Evolutionary conservation across 2,797 vertebrate genomes (phyloP).

Genomic region (Microcaecilia unicolor): DNA sequence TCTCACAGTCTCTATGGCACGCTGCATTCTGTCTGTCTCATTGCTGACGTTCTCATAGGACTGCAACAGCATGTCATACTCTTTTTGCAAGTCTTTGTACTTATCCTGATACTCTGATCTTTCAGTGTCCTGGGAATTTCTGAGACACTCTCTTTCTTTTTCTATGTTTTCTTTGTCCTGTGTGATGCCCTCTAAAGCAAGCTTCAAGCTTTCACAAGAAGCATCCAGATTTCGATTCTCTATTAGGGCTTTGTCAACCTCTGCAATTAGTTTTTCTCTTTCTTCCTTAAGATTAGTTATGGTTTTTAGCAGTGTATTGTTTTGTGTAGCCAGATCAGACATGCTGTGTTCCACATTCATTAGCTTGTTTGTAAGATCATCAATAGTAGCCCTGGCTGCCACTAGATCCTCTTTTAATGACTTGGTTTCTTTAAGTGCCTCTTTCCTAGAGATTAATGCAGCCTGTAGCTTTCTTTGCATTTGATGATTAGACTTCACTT

Average conservation of each 20-base stretch:
- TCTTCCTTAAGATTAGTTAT: conserved; percentile 54
- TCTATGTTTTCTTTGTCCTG: conserved; percentile 69
- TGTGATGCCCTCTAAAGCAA: conserved; percentile 65
- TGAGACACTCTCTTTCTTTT: conserved; percentile 58
- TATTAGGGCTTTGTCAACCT: conserved; percentile 65
- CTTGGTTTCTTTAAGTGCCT: conserved; percentile 79
- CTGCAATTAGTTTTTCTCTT: conserved; percentile 63
- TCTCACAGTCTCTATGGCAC: conserved; percentile 71
- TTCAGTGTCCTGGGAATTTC: conserved; percentile 47
- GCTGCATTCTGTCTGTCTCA: conserved; percentile 80
- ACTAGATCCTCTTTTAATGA: conserved; percentile 68
- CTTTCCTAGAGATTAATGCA: conserved; percentile 90
- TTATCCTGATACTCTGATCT: conserved; percentile 72
- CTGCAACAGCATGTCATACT: conserved; percentile 90
- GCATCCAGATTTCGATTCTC: conserved; percentile 79
- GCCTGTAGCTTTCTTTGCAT: conserved; percentile 91
- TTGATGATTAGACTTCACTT: conserved; percentile 61
- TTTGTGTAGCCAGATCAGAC: conserved; percentile 36
- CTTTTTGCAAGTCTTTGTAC: conserved; percentile 72
- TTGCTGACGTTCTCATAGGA: conserved; percentile 93
- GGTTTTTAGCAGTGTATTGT: conserved; percentile 38
- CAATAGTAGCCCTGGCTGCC: conserved; percentile 39
- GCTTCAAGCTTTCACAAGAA: conserved; percentile 81
- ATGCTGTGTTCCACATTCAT: conserved; percentile 30
- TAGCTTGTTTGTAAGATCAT: conserved; percentile 52